Evolutionary conservation across 2,888 invertebrate species (phyloP), one percentile per base, ranked within the genome.

Genomic region (Agrilus cyanescens): DNA sequence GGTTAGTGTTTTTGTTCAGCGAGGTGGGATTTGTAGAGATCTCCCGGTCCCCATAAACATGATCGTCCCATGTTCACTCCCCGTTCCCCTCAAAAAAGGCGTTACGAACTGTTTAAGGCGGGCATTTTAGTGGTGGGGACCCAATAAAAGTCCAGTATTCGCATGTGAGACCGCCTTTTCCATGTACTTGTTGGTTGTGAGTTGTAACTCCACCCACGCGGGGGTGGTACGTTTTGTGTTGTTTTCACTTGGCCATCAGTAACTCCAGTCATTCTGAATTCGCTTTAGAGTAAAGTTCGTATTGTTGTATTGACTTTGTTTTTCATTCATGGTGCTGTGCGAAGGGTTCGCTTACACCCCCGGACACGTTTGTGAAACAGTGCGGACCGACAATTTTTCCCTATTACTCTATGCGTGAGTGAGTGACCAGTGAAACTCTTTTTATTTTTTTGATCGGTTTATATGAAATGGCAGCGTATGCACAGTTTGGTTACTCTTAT

Each of bases 401-500:
- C 25, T 10, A 25, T 51, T 47, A 45, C 51, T 54, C 50, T 47
- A 25, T 25, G 25, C 25, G 51, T 55, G 55, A 51, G 59, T 57
- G 58, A 40, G 44, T 48, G 48, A 46, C 40, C 30, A 44, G 46
- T 38, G 39, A 40, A 33, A 15, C 15, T 15, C 15, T 16, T 25
- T 34, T 12, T n/a, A n/a, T n/a, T 42, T 25, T 20, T 31, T 44
- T 38, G 37, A 42, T 45, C 44, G 46, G 36, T 42, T 25, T 18
- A 32, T 40, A 53, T 57, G 57, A 51, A 48, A 77, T 78, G 78
- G 78, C 89, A 68, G 85, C 88, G 60, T 90, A 90, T 72, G 80
- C 89, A 66, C 89, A 90, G 73, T 89, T 89, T 72, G 88, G 89
- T 75, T 90, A 89, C 70, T 78, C 85, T 61, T 89, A 89, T 76